phyloP scores from a whole-genome alignment of 2,888 invertebrate species.

The Meteorus colon region DNA sequence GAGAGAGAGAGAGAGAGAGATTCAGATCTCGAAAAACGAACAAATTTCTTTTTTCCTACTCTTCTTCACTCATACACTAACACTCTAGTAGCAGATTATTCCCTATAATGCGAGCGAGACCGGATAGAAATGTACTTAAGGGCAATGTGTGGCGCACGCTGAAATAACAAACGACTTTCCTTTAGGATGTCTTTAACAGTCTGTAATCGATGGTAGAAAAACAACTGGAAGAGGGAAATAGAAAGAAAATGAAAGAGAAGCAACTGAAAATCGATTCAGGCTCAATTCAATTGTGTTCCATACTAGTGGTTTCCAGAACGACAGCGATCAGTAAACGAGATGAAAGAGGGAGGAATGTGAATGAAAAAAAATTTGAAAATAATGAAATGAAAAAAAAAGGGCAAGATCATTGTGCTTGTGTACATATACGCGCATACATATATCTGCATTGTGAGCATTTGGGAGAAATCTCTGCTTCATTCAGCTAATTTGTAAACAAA shows the following conservation, averaged over 20 bases:
- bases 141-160: neutral
- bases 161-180: constrained; percentile 19
- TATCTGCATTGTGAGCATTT: neutral
- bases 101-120: neutral
- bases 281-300: constrained; percentile 1
- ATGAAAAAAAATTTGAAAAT: constrained; percentile 19
- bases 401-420: neutral
- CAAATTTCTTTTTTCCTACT: neutral
- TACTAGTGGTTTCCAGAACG: neutral
- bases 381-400: constrained; percentile 19
- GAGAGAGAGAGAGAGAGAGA: too few relatives aligned
- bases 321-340: too few relatives aligned
- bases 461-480: constrained; percentile 21
- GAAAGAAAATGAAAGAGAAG: neutral
- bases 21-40: neutral
- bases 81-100: neutral
- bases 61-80: neutral
- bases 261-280: constrained; percentile 5
- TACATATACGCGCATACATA: neutral
- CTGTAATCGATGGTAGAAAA: constrained; percentile 20
- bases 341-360: neutral
- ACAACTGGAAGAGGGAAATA: neutral
- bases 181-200: constrained; percentile 6
- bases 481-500: constrained; percentile 36
- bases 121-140: neutral